Evolutionary conservation across 2,888 invertebrate species (phyloP).

Genomic region (Beris morrisii): DNA sequence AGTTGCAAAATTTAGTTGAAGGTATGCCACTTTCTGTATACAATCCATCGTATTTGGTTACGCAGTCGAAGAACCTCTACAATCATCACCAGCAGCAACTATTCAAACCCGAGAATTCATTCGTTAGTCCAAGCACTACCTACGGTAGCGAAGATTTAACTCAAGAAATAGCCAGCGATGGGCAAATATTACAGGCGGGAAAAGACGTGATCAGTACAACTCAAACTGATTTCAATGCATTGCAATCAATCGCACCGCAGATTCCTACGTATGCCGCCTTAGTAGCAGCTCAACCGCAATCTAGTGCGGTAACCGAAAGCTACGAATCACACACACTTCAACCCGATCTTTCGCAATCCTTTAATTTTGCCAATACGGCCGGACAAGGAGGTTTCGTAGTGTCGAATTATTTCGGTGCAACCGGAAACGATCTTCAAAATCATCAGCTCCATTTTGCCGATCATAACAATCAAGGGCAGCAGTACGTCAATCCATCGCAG

Average conservation of each 20-base stretch:
- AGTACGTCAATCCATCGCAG: slow-evolving; percentile 41
- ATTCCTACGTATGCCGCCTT: slow-evolving; percentile 47
- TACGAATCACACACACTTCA: slow-evolving; percentile 35
- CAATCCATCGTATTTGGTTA: slow-evolving; percentile 54
- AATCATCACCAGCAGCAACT: slow-evolving; percentile 55
- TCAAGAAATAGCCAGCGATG: slow-evolving; percentile 53
- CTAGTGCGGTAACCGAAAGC: slow-evolving; percentile 15
- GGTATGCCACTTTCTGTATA: slow-evolving; percentile 51
- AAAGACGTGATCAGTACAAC: slow-evolving; percentile 49
- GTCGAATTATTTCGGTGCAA: slow-evolving; percentile 50
- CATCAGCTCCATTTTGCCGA: slow-evolving; percentile 22
- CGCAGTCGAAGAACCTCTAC: slow-evolving; percentile 55
- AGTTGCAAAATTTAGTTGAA: slow-evolving; percentile 49
- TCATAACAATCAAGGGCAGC: slow-evolving; percentile 31
- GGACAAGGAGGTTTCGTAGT: slow-evolving; percentile 52
- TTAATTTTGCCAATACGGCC: slow-evolving; percentile 45
- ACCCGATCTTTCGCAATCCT: slow-evolving; percentile 43
- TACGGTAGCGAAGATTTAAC: slow-evolving; percentile 51
- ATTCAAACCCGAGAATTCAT: slow-evolving; percentile 60
- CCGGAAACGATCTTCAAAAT: slow-evolving; percentile 6
- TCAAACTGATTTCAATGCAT: slow-evolving; percentile 37
- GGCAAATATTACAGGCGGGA: slow-evolving; percentile 53
- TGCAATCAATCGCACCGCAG: slow-evolving; percentile 49
- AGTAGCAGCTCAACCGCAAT: slow-evolving; percentile 35
- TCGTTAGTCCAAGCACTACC: slow-evolving; percentile 53